A percentile compares a stretch with the other conserved stretches of the same genome.
These are phyloP conservation scores for Cyprinodon tularosa DNA, from an alignment of 2,113 vertebrate species.

Conservation along the genomic window DNA sequence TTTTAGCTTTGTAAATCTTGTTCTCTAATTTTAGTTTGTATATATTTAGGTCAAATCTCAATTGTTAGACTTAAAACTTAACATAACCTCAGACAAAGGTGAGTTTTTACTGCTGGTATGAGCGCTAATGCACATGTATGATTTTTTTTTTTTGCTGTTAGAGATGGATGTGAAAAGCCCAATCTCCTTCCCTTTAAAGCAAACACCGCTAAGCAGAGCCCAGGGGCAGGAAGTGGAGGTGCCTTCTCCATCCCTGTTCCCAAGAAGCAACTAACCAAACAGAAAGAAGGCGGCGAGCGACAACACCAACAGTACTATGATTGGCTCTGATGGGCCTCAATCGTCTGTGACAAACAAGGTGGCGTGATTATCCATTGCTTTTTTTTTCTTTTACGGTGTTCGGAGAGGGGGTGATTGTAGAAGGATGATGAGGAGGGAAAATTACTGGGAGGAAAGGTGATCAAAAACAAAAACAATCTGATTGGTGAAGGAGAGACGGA, in stretches of 20 bases:
- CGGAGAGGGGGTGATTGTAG: slow-evolving; percentile 53
- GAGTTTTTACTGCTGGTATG: slow-evolving; percentile 24
- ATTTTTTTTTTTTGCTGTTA: slow-evolving; percentile 14
- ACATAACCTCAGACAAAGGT: slow-evolving; percentile 79
- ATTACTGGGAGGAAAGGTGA: slow-evolving; percentile 38
- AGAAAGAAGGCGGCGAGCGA: slow-evolving; percentile 83
- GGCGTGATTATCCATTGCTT: slow-evolving; percentile 74
- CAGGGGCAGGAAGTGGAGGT: slow-evolving; percentile 37
- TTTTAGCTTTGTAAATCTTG: no score
- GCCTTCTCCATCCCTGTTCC: slow-evolving; percentile 56
- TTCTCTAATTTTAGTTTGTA: no score
- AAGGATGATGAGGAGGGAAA: slow-evolving; percentile 33
- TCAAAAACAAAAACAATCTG: slow-evolving; percentile 41
- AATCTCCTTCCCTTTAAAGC: slow-evolving; percentile 71
- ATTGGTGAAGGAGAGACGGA: slow-evolving; percentile 42
- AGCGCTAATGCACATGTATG: slow-evolving; percentile 13
- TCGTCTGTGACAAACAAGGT: slow-evolving; percentile 55
- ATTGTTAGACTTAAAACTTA: not conserved
- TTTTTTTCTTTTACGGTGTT: slow-evolving; percentile 42
- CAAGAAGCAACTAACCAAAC: slow-evolving; percentile 76
- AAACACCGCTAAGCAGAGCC: slow-evolving; percentile 72
- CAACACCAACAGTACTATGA: slow-evolving; percentile 97
- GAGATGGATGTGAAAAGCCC: slow-evolving; percentile 59
- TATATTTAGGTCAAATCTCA: no score
- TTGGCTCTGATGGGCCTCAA: slow-evolving; percentile 70